Evolutionary conservation across 2,113 vertebrate species (phyloP).

Genomic region (Rafetus swinhoei): DNA sequence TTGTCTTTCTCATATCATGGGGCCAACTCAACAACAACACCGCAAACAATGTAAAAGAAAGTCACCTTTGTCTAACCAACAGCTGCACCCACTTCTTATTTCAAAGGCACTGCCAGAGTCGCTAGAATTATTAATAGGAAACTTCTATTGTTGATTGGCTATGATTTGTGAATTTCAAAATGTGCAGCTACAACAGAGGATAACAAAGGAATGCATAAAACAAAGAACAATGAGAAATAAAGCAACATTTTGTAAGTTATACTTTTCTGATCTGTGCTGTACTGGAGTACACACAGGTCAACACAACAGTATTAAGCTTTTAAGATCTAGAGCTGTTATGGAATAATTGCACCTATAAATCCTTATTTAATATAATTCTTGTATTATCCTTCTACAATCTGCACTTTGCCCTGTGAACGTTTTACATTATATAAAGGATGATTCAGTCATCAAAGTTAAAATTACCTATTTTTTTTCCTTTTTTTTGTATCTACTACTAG

Average conservation of each 20-base stretch:
- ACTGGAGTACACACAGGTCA: not conserved
- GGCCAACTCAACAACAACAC: not conserved
- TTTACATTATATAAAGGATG: not conserved
- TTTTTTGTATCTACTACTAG: not conserved
- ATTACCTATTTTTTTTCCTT: not conserved
- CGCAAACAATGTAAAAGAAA: not conserved
- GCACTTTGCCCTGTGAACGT: not conserved
- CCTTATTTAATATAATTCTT: not conserved
- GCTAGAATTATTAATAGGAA: not conserved
- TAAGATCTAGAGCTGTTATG: not conserved
- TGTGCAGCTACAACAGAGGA: not conserved
- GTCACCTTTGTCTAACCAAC: not conserved
- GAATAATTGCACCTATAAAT: not conserved
- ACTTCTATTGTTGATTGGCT: not conserved
- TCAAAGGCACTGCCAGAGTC: not conserved
- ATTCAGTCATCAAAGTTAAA: not conserved
- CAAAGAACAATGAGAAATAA: not conserved
- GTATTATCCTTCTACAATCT: not conserved
- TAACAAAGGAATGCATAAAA: not conserved
- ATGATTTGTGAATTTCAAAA: not conserved
- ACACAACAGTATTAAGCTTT: not conserved
- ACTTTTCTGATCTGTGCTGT: not conserved
- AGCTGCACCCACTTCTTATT: not conserved
- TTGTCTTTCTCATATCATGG: not conserved
- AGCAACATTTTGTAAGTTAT: not conserved